Conservation (phyloP, 2,797 vertebrate genomes). For the Enteromius afrohamiltoni region DNA sequence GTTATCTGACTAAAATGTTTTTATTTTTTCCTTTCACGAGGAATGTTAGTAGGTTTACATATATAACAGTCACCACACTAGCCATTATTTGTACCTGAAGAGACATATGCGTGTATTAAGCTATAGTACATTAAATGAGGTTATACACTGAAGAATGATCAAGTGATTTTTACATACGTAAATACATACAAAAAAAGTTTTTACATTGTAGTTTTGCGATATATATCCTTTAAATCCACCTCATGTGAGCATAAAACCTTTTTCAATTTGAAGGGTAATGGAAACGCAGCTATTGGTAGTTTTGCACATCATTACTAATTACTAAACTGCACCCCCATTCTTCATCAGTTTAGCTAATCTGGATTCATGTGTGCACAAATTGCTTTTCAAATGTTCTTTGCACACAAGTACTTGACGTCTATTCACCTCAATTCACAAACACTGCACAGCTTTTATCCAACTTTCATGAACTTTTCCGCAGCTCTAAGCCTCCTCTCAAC, state of each 20-base stretch:
- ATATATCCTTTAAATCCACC: neutral
- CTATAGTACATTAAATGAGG: neutral
- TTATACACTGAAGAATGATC: neutral
- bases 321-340: neutral
- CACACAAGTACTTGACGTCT: neutral
- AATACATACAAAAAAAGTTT: neutral
- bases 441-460: conserved; percentile 32
- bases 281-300: neutral
- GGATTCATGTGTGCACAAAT: neutral
- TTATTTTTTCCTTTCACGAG: no score
- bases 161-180: neutral
- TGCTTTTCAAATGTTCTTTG: neutral
- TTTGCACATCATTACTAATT: neutral
- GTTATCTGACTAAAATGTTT: no score
- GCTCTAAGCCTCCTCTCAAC: conserved; percentile 10
- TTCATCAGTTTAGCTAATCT: neutral
- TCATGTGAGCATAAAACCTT: neutral
- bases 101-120: neutral
- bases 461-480: conserved; percentile 32
- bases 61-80: neutral
- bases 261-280: neutral
- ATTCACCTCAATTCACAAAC: neutral
- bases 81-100: neutral
- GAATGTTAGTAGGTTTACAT: no score
- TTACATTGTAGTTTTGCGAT: neutral